A percentile compares a stretch with the other conserved stretches of the same genome.
These are phyloP conservation scores for Drosophila melanica DNA, from an alignment of 1,140 invertebrate species.

Conservation along the genomic window DNA sequence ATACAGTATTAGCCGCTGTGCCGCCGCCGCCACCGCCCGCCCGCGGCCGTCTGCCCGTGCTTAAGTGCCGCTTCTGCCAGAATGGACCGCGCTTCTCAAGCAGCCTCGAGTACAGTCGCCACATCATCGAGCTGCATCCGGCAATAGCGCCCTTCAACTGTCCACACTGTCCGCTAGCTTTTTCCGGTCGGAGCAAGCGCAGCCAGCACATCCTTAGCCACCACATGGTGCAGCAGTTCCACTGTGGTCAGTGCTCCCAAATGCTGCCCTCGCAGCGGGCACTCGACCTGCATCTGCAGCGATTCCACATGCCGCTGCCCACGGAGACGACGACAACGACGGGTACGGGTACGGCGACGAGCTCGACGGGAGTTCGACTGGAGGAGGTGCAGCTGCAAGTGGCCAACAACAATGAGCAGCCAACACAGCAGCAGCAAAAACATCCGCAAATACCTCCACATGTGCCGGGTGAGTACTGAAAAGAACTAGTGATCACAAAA, in stretches of 20 bases:
- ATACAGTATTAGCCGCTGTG: constrained; percentile 55
- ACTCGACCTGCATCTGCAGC: constrained; percentile 72
- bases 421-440: constrained; percentile 6
- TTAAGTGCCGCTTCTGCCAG: constrained; percentile 78
- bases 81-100: constrained; percentile 76
- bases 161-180: constrained; percentile 70
- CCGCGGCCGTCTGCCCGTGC: constrained; percentile 47
- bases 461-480: constrained; percentile 43
- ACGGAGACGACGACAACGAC: not conserved
- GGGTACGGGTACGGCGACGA: not conserved
- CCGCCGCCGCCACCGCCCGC: constrained; percentile 44
- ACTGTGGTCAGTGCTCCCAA: constrained; percentile 75
- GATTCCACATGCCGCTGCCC: constrained; percentile 51
- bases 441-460: constrained; percentile 29
- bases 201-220: constrained; percentile 71
- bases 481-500: not conserved
- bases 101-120: constrained; percentile 74
- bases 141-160: constrained; percentile 72
- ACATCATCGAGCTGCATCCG: constrained; percentile 78
- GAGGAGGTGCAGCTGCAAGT: constrained; percentile 76
- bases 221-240: constrained; percentile 73
- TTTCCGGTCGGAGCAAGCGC: constrained; percentile 65
- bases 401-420: constrained; percentile 27
- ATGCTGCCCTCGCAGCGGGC: constrained; percentile 75
- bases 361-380: constrained; percentile 46